Percentiles rank a stretch among this genome's conserved stretches.
Evolutionary conservation across 2,113 vertebrate genomes (phyloP).

Genomic region (Gambusia holbrooki): DNA sequence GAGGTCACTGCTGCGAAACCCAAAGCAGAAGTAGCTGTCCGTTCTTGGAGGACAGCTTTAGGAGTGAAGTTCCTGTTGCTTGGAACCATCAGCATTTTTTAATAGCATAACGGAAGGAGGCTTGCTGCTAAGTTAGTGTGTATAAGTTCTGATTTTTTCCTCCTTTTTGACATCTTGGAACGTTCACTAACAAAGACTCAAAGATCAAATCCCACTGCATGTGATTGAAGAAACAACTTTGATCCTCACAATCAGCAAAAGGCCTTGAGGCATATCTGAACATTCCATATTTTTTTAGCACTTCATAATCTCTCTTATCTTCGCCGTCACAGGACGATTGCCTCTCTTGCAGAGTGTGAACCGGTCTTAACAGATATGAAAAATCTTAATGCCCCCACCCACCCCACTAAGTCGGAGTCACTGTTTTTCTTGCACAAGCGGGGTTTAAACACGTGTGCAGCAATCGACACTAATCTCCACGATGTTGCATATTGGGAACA

Average conservation of each 20-base stretch:
- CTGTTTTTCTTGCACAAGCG: neutral
- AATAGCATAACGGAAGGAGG: neutral
- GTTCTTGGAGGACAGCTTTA: neutral
- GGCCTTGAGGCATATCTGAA: neutral
- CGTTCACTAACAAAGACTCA: too few species aligned
- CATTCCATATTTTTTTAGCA: neutral
- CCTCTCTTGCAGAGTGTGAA: neutral
- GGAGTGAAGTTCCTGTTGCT: neutral
- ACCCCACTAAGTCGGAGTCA: neutral
- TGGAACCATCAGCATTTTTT: neutral
- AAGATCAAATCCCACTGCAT: neutral
- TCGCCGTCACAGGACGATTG: neutral
- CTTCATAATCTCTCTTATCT: neutral
- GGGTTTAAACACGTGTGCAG: neutral
- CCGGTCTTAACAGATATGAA: neutral
- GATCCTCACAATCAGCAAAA: neutral
- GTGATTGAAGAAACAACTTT: neutral
- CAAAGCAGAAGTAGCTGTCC: neutral
- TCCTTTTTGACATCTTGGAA: neutral
- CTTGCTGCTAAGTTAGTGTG: neutral
- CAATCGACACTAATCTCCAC: neutral
- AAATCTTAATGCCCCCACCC: neutral
- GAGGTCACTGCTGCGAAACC: neutral
- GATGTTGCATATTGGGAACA: neutral
- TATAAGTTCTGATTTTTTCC: neutral